Evolutionary conservation across 2,888 invertebrate genomes (phyloP), one percentile per base, ranked within the genome.

Genomic region (Aleiodes leptofemur): DNA sequence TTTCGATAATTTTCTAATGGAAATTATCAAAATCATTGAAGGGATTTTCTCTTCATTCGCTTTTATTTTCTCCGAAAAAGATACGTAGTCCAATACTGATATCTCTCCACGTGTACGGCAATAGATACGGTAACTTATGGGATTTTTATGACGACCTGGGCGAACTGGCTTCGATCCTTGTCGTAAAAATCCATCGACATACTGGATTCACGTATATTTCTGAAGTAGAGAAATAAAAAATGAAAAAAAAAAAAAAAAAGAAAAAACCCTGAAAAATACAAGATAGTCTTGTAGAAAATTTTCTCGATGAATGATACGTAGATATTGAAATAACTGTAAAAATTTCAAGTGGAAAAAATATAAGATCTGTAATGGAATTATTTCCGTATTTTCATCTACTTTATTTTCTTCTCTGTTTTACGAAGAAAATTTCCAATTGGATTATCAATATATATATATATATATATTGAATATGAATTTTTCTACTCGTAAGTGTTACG

Each of bases 131-230:
- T 43, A 43, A 56, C 38, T 23, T 55, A 64, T 59, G 68, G 74
- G 74, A 75, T 76, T 77, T 77, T 64, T 77, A 77, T 69, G 73
- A 76, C 74, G 13, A 50, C 29, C 69, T 64, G 71, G 70, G 57
- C 16, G 69, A 73, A 69, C 69, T 48, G 31, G 73, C 53, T 38
- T 34, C 55, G 31, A 53, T 59, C 56, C 69, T 31, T 53, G 34
- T 56, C 69, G 68, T 69, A 69, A 69, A 69, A 69, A 64, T 11
- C 43, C 64, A 64, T 64, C 48, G 64, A 64, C 64, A 64, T 64
- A 48, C 64, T 38, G 64, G 64, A 23, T 14, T 13, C 48, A 64
- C 48, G 64, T 14, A 53, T 43, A 70, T 11, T 34, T 9, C 53
- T 72, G 31, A 23, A 13, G 29, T 14, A 56, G 16, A 59, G 66